Evolutionary conservation across 2,113 vertebrate species (phyloP), one percentile per base, ranked within the genome.

Genomic region (Scophthalmus maximus): DNA sequence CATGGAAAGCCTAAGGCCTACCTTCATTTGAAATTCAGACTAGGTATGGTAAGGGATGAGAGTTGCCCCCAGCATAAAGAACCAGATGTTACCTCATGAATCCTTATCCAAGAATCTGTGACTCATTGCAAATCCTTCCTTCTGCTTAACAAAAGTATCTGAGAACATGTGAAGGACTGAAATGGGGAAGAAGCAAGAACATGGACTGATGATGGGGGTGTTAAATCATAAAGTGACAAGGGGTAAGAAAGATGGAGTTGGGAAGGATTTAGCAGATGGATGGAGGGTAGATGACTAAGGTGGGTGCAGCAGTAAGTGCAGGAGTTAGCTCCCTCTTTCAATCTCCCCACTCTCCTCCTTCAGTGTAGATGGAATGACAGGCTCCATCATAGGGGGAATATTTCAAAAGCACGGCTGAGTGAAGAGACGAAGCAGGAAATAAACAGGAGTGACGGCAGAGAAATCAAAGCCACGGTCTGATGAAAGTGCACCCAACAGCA

Each of bases 41-140:
- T 36, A n/a, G 63, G 58, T 75, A 32, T 53, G 51, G 68, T 74
- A 71, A 58, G 52, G 30, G 67, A 74, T 55, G 29, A 70, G 57
- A 76, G 68, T 65, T 57, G 64, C 78, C 85, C 55, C 22, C 58
- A 68, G 34, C 79, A 77, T 55, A 64, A 40, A 70, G 50, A 88
- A 90, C 65, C 89, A 92, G 90, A 86, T 92, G 92, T 90, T 89
- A 52, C 63, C 80, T 73, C 14, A 53, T 83, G 73, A 79, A 73
- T 72, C 52, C 51, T 77, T 64, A 23, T 30, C 64, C 36, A 89
- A 86, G 83, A 84, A 85, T 87, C 76, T 78, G 65, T 90, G 85
- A 91, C 69, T 89, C 77, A 88, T 69, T 26, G 61, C 56, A 71
- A 53, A 73, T 61, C 57, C 58, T 59, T 78, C 66, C 47, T 47